These are phyloP conservation scores for Brienomyrus longianalis DNA, from an alignment of 2,113 vertebrate species.

Conservation along the genomic window DNA sequence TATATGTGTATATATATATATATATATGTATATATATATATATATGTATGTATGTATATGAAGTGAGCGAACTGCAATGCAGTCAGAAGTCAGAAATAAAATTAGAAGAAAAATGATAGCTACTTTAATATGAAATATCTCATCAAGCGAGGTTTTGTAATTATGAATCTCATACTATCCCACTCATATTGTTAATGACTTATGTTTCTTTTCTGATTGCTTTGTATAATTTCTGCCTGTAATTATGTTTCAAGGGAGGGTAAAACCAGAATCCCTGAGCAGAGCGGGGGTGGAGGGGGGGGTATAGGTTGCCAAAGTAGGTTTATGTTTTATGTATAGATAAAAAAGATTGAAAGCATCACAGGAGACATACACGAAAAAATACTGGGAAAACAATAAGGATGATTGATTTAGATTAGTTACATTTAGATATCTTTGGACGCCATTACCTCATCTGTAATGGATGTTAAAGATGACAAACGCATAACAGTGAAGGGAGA, in stretches of 20 bases:
- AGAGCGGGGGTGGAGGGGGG: not conserved
- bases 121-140: not conserved
- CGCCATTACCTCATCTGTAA: not conserved
- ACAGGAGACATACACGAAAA: not conserved
- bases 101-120: not conserved
- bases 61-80: not conserved
- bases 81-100: not conserved
- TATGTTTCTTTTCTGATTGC: constrained; percentile 9
- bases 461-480: not conserved
- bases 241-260: not conserved
- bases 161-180: not conserved
- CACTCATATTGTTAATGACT: not conserved
- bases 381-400: not conserved
- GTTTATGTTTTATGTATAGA: not conserved
- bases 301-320: not conserved
- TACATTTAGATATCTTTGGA: not conserved
- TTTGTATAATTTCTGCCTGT: not conserved
- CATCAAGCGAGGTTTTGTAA: not conserved
- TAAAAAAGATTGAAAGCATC: not conserved
- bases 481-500: not conserved
- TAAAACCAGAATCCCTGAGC: not conserved
- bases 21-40: no score
- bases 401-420: not conserved
- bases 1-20: no score
- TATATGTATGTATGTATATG: no score